A percentile compares a stretch with the other conserved stretches of the same genome.
Conservation (phyloP, 2,113 vertebrate genomes). For the Prionailurus viverrinus region DNA sequence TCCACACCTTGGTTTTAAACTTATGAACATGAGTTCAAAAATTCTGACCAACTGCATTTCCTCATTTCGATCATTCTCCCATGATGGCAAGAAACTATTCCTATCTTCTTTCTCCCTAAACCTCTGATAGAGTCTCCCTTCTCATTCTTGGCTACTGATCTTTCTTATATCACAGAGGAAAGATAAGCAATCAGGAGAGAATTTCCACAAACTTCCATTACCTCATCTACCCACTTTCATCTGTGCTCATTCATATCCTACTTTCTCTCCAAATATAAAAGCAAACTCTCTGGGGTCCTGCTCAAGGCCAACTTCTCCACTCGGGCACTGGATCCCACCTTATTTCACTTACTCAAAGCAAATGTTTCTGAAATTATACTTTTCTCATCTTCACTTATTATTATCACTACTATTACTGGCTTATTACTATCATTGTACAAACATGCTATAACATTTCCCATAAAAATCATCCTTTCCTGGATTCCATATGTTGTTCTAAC, state of each 20-base stretch:
- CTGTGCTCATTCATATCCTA: not conserved
- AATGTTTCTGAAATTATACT: not conserved
- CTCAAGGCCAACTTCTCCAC: not conserved
- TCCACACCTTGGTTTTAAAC: not conserved
- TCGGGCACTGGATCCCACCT: not conserved
- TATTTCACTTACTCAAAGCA: not conserved
- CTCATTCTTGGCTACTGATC: not conserved
- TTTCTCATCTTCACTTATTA: not conserved
- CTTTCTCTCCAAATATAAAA: not conserved
- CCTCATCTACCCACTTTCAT: not conserved
- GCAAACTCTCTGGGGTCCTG: not conserved
- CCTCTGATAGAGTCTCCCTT: not conserved
- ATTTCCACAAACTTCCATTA: not conserved
- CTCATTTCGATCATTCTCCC: not conserved
- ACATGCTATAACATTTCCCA: not conserved
- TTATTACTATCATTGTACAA: not conserved
- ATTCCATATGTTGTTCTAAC: not conserved
- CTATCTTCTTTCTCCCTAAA: not conserved
- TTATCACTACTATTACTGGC: not conserved
- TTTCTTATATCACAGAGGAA: not conserved
- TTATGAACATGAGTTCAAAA: not conserved
- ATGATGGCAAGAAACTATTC: not conserved
- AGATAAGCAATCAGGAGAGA: not conserved
- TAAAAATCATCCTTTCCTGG: not conserved
- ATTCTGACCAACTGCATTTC: not conserved